Conservation (phyloP, 2,113 vertebrate species). For the Tragelaphus strepsiceros region DNA sequence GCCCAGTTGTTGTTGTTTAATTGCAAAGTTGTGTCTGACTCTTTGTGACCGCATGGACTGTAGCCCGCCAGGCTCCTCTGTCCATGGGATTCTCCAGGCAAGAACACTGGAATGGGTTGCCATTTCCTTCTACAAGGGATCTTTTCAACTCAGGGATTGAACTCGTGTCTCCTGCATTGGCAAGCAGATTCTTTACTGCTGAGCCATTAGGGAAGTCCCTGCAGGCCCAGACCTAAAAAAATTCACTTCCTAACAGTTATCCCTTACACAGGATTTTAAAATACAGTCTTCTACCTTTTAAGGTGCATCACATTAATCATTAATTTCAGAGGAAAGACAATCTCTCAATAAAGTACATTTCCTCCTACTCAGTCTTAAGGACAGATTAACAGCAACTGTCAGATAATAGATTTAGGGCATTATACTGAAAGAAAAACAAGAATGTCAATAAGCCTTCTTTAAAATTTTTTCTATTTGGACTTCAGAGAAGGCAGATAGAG, state of each 20-base stretch:
- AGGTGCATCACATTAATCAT: background rate
- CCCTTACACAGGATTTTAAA: background rate
- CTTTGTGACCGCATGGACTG: background rate
- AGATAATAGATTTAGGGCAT: background rate
- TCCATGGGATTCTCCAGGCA: background rate
- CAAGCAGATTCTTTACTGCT: background rate
- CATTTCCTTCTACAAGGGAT: background rate
- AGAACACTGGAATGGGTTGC: background rate
- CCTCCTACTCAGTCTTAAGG: background rate
- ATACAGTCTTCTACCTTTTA: background rate
- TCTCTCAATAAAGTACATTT: background rate
- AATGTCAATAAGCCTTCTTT: background rate
- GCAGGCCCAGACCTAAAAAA: background rate
- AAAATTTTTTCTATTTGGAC: background rate
- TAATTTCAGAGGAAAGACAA: constrained; percentile 15
- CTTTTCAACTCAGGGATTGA: background rate
- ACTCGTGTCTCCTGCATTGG: background rate
- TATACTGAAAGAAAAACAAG: background rate
- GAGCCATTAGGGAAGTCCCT: background rate
- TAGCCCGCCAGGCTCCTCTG: background rate
- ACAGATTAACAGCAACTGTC: background rate
- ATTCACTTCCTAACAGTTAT: background rate
- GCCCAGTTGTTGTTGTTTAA: background rate
- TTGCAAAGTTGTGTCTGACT: background rate
- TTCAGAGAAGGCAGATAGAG: background rate